Evolutionary conservation across 2,797 vertebrate genomes (phyloP).

Genomic region (Acropternis orthonyx): DNA sequence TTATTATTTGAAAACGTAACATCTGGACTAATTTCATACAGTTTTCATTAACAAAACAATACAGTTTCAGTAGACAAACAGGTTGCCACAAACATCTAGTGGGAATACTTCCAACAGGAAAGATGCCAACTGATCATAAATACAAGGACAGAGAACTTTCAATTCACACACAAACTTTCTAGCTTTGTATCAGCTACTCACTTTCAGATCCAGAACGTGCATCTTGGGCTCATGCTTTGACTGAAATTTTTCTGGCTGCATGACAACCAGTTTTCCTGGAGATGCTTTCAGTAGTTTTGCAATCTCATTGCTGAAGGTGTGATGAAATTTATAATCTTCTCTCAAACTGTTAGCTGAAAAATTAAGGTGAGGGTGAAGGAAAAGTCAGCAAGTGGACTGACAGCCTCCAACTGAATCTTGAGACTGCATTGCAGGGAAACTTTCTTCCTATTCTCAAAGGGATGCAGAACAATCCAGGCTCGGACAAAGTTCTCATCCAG

Average conservation of each 20-base stretch:
- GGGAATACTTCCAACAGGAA: neutral
- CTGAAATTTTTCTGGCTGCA: slow-evolving; percentile 92
- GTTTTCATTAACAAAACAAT: neutral
- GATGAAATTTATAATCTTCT: slow-evolving; percentile 93
- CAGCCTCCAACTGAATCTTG: neutral
- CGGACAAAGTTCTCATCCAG: neutral
- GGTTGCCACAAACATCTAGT: neutral
- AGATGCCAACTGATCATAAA: neutral
- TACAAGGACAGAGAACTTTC: neutral
- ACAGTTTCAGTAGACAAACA: neutral
- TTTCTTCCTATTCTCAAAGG: neutral
- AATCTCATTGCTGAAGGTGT: slow-evolving; percentile 88
- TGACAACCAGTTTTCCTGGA: slow-evolving; percentile 83
- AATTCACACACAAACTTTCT: neutral
- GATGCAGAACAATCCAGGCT: neutral
- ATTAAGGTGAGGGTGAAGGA: neutral
- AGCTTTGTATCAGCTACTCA: slow-evolving; percentile 57
- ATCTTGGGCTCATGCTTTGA: slow-evolving; percentile 87
- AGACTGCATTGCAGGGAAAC: neutral
- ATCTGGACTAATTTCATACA: neutral
- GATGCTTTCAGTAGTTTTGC: slow-evolving; percentile 85
- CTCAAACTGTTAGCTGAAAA: slow-evolving; percentile 86
- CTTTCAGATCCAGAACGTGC: slow-evolving; percentile 81
- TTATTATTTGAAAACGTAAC: neutral
- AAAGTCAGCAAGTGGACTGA: neutral